These are phyloP conservation scores for Dasyornis broadbenti DNA, from an alignment of 2,113 vertebrate genomes.

Conservation along the genomic window DNA sequence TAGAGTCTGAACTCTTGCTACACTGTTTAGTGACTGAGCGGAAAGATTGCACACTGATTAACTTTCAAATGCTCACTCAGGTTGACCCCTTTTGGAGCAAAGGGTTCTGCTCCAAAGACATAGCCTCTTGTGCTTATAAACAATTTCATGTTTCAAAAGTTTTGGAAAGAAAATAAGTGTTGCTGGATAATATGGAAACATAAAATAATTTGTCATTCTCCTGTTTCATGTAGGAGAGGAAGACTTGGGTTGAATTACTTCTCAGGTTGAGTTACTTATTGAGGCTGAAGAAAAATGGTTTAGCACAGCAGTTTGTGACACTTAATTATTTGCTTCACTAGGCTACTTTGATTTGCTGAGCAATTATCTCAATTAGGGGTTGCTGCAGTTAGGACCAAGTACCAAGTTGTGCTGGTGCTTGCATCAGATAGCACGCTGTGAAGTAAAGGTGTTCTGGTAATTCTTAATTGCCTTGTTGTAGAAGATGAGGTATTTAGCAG, in stretches of 20 bases:
- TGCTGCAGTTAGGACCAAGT: neutral
- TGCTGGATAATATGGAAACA: neutral
- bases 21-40: neutral
- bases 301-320: slow-evolving; percentile 10
- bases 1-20: neutral
- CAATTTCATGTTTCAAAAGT: neutral
- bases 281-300: neutral
- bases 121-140: neutral
- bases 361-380: slow-evolving; percentile 30
- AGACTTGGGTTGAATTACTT: neutral
- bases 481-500: neutral
- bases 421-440: neutral
- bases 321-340: slow-evolving; percentile 39
- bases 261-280: neutral
- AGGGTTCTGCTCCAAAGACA: neutral
- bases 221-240: neutral
- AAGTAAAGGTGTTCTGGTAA: neutral
- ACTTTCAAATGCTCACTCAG: neutral
- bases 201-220: neutral
- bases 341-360: slow-evolving; percentile 35
- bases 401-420: neutral
- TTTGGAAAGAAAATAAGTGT: neutral
- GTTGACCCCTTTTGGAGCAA: neutral
- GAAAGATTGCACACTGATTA: neutral
- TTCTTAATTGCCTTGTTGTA: neutral